Percentiles rank a stretch among this genome's conserved stretches.
These are phyloP conservation scores for Zosterops pallidus DNA, from an alignment of 2,113 vertebrate species.

Conservation along the genomic window DNA sequence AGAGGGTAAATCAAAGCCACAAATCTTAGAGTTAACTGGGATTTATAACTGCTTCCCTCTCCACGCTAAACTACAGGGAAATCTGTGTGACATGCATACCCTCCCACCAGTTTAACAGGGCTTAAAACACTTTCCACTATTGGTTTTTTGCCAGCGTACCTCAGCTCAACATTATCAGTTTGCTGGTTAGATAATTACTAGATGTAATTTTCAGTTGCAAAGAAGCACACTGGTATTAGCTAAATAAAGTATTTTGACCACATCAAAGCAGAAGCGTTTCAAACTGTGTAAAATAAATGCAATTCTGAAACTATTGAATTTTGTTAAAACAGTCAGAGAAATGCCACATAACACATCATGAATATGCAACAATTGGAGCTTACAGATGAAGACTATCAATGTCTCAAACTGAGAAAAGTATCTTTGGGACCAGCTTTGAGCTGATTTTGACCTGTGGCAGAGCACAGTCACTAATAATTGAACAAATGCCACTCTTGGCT, in stretches of 20 bases:
- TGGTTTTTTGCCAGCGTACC: neutral
- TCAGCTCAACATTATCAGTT: neutral
- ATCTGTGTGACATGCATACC: neutral
- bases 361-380: neutral
- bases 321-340: constrained; percentile 8
- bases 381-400: neutral
- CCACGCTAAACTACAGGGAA: neutral
- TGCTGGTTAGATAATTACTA: constrained; percentile 19
- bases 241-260: constrained; percentile 24
- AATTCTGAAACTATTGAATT: constrained; percentile 30
- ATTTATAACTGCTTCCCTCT: neutral
- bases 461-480: neutral
- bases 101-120: neutral
- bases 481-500: neutral
- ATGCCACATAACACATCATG: neutral
- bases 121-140: neutral
- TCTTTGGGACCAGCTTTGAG: neutral
- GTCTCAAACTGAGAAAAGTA: neutral
- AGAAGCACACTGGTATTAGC: neutral
- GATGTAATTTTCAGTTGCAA: constrained; percentile 4
- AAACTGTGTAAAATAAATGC: constrained; percentile 24
- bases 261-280: constrained; percentile 42
- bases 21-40: neutral
- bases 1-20: neutral
- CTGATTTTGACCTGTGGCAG: neutral